Percentiles rank a stretch among this genome's conserved stretches.
Conservation (phyloP, 2,888 invertebrate genomes). For the Pterostichus niger region DNA sequence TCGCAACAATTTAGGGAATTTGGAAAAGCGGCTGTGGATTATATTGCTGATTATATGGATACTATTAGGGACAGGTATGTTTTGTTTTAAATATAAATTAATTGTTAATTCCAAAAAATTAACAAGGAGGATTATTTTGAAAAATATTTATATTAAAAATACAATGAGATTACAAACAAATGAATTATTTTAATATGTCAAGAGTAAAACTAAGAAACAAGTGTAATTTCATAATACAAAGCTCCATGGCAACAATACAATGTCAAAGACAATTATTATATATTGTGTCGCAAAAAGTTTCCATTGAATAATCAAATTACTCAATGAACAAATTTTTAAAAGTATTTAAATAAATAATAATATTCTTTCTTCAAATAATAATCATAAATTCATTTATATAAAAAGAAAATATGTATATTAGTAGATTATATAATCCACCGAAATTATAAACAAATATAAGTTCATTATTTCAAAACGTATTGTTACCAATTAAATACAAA, state of each 20-base stretch:
- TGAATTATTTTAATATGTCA: constrained; percentile 31
- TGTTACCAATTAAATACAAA: no score
- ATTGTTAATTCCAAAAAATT: neutral
- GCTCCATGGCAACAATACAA: constrained; percentile 12
- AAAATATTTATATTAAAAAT: no score
- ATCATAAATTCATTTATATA: no score
- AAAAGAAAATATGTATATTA: no score
- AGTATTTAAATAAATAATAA: neutral
- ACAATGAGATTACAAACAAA: neutral
- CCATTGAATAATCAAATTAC: constrained; percentile 11
- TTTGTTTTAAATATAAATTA: neutral
- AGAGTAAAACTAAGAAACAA: neutral
- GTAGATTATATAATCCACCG: no score
- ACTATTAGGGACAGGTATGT: constrained; percentile 87
- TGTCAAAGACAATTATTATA: constrained; percentile 19
- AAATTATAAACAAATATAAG: no score
- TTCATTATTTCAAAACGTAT: no score
- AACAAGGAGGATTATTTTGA: no score
- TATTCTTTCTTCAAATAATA: neutral
- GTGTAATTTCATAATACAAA: no score
- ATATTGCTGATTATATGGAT: constrained; percentile 94
- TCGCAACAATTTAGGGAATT: constrained; percentile 88
- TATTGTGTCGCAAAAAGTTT: neutral
- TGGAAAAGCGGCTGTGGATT: constrained; percentile 93
- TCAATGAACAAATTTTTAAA: neutral